Conservation (phyloP, 2,888 invertebrate genomes). For the Frankliniella fusca region DNA sequence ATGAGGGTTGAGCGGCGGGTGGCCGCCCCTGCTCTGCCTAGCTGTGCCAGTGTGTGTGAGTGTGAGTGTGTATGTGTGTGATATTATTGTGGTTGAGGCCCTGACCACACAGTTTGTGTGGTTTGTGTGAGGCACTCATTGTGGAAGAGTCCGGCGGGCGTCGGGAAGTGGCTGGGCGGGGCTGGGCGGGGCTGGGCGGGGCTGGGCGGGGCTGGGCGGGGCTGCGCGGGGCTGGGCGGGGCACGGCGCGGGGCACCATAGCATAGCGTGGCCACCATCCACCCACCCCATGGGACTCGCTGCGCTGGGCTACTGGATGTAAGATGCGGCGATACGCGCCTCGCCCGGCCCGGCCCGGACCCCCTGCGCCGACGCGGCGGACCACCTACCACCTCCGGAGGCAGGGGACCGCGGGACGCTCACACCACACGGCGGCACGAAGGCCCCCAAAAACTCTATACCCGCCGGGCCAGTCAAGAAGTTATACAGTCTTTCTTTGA, state of each 20-base stretch:
- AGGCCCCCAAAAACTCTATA: too few species aligned
- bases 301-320: background rate
- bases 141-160: background rate
- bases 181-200: background rate
- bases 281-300: background rate
- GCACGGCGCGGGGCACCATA: background rate
- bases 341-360: background rate
- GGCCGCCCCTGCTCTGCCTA: too few species aligned
- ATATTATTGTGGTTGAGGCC: conserved; percentile 17
- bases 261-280: background rate
- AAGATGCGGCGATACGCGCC: background rate
- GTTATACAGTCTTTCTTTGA: too few species aligned
- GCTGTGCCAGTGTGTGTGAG: background rate
- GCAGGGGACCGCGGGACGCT: too few species aligned
- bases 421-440: too few species aligned
- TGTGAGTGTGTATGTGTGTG: conserved; percentile 1
- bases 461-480: too few species aligned
- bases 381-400: background rate
- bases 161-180: background rate
- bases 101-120: conserved; percentile 23
- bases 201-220: background rate
- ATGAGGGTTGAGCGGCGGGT: too few species aligned
- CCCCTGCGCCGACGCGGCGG: background rate
- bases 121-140: conserved; percentile 3
- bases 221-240: background rate